phyloP scores from a whole-genome alignment of 2,888 invertebrate genomes.

The Boloria euphrosyne region DNA sequence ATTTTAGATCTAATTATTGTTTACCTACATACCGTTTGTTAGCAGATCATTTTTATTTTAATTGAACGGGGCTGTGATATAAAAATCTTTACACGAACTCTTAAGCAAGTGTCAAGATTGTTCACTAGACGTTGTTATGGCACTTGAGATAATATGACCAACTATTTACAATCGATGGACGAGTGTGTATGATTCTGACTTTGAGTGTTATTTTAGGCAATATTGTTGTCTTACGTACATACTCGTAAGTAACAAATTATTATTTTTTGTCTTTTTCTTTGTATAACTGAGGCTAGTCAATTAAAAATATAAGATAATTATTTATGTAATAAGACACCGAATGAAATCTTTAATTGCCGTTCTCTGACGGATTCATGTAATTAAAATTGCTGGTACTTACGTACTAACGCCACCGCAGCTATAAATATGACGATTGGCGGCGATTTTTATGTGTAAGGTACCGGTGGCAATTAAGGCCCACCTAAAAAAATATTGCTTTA shows the following conservation, averaged over 20 bases:
- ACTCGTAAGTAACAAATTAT: background rate
- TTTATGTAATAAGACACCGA: background rate
- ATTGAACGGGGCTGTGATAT: constrained; percentile 77
- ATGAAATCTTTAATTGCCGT: background rate
- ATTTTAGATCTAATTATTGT: constrained; percentile 51
- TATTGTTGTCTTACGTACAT: background rate
- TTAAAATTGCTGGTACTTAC: no score
- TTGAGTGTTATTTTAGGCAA: constrained; percentile 2
- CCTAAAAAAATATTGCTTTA: no score
- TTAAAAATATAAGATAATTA: background rate
- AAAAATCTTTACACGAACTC: constrained; percentile 50
- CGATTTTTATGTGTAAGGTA: no score
- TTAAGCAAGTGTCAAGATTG: constrained; percentile 34
- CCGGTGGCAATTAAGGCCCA: no score
- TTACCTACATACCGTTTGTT: constrained; percentile 60
- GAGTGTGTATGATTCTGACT: constrained; percentile 26
- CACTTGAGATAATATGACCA: constrained; percentile 30
- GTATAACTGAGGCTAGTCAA: constrained; percentile 7
- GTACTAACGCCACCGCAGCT: no score
- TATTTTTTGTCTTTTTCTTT: background rate
- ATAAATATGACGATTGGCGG: no score
- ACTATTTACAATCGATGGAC: constrained; percentile 20
- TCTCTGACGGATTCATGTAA: background rate
- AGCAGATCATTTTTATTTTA: constrained; percentile 44
- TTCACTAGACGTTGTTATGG: constrained; percentile 33